Conservation (phyloP, 1,140 invertebrate genomes). For the Vanessa atalanta region DNA sequence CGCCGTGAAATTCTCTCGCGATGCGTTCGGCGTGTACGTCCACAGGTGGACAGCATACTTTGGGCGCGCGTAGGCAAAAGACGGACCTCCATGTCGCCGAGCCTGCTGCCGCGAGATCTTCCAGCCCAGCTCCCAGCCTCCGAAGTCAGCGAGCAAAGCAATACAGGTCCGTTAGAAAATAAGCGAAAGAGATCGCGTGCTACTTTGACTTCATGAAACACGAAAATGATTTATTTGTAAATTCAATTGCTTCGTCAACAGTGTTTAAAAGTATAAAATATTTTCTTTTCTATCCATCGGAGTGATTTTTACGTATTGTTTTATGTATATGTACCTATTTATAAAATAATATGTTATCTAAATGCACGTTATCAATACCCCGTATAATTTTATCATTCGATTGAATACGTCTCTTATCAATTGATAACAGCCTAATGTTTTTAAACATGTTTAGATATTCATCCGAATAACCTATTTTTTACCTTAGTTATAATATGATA, state of each 20-base stretch:
- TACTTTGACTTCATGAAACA: constrained; percentile 10
- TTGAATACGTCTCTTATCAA: constrained; percentile 18
- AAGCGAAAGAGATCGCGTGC: constrained; percentile 25
- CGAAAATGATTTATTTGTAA: constrained; percentile 11
- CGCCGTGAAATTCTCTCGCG: constrained; percentile 70
- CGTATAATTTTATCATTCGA: constrained; percentile 24
- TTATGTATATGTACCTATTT: background rate
- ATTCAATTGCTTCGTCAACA: constrained; percentile 3
- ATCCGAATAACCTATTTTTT: constrained; percentile 11
- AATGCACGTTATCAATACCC: constrained; percentile 14
- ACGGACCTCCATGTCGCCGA: constrained; percentile 77
- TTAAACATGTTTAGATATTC: constrained; percentile 16
- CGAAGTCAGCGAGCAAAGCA: constrained; percentile 74
- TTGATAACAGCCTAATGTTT: constrained; percentile 21
- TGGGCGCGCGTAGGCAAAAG: constrained; percentile 74
- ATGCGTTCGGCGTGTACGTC: constrained; percentile 69
- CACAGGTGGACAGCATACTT: constrained; percentile 44
- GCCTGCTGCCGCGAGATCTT: constrained; percentile 60
- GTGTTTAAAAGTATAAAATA: background rate
- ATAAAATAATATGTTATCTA: background rate
- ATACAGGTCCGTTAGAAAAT: constrained; percentile 65
- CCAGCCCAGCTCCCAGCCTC: constrained; percentile 69
- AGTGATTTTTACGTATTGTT: background rate
- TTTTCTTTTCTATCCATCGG: background rate
- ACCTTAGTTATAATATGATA: background rate